A percentile compares a stretch with the other conserved stretches of the same genome.
These are phyloP conservation scores for Pachypeltis micranthus DNA, from an alignment of 1,140 invertebrate species.

Conservation along the genomic window DNA sequence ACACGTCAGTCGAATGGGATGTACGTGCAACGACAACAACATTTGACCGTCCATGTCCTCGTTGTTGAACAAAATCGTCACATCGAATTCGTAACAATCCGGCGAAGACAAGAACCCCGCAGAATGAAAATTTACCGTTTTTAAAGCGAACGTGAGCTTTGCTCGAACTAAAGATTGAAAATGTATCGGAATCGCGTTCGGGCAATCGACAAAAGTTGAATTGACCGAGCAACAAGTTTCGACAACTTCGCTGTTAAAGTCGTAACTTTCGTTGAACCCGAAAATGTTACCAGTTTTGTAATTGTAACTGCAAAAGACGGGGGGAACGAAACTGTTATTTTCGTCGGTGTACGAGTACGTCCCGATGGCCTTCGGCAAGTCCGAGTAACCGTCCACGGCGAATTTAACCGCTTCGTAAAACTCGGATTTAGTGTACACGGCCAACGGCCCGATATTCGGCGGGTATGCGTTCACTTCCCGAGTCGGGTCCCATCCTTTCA, in stretches of 20 bases:
- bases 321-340: conserved; percentile 53
- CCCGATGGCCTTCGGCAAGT: conserved; percentile 66
- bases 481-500: conserved; percentile 70
- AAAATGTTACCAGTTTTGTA: conserved; percentile 75
- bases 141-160: conserved; percentile 63
- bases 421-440: conserved; percentile 74
- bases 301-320: conserved; percentile 61
- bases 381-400: conserved; percentile 53
- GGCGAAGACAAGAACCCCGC: conserved; percentile 69
- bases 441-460: conserved; percentile 78
- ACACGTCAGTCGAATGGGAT: conserved; percentile 63
- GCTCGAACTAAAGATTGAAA: conserved; percentile 66
- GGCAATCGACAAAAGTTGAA: neutral
- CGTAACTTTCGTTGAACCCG: conserved; percentile 81
- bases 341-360: conserved; percentile 73
- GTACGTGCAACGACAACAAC: conserved; percentile 63
- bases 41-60: conserved; percentile 91
- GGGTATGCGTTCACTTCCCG: conserved; percentile 90
- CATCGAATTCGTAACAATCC: conserved; percentile 77
- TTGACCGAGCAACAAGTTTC: neutral
- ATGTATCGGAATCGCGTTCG: conserved; percentile 6
- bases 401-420: conserved; percentile 77
- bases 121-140: conserved; percentile 79
- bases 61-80: conserved; percentile 76
- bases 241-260: conserved; percentile 70